Evolutionary conservation across 2,113 vertebrate genomes (phyloP).

Genomic region (Archocentrus centrarchus): DNA sequence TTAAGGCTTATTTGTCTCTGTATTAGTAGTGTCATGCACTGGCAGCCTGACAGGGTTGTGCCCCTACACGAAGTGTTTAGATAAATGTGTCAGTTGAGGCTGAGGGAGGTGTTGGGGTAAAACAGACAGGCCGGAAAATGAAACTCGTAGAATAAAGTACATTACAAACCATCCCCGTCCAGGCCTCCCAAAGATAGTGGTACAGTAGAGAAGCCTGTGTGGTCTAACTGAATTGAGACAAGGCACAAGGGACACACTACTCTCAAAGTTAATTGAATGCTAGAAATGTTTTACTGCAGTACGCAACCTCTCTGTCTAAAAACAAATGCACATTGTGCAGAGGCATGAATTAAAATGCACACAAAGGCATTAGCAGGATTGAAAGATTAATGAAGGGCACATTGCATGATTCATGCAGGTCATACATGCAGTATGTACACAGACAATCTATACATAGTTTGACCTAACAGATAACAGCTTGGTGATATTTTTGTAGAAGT

Average conservation of each 20-base stretch:
- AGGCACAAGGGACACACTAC: conserved; percentile 37
- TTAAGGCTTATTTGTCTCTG: background rate
- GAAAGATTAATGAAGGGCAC: conserved; percentile 16
- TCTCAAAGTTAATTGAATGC: conserved; percentile 56
- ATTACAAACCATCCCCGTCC: no score
- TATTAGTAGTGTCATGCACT: background rate
- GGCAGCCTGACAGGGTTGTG: background rate
- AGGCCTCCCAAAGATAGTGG: conserved; percentile 24
- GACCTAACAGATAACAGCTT: background rate
- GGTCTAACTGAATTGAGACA: conserved; percentile 46
- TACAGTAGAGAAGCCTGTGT: conserved; percentile 1
- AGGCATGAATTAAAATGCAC: background rate
- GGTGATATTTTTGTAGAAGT: conserved; percentile 11
- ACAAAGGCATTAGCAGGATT: conserved; percentile 6
- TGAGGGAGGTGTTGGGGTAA: background rate
- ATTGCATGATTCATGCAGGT: background rate
- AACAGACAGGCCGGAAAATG: background rate
- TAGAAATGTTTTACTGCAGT: conserved; percentile 19
- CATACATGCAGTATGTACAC: background rate
- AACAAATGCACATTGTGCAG: background rate
- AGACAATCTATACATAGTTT: background rate
- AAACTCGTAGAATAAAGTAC: no score
- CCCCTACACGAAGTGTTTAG: background rate
- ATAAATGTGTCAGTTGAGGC: background rate
- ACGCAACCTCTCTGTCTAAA: conserved; percentile 3